Conservation (phyloP, 1,140 invertebrate genomes). For the Drosophila murphyi region DNA sequence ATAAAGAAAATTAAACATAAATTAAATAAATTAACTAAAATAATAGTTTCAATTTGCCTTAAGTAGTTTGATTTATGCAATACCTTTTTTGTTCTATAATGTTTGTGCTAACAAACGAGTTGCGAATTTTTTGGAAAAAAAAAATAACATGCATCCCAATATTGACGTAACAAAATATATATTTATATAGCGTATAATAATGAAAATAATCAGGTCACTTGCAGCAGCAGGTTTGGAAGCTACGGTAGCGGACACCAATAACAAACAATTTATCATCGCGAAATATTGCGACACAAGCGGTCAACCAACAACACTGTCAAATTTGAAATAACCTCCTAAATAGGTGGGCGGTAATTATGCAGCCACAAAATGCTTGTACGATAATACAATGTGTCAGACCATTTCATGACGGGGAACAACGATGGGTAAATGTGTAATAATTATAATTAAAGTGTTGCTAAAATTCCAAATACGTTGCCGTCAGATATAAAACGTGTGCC, state of each 20-base stretch:
- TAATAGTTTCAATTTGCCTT: too few relatives aligned
- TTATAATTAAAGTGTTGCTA: not conserved
- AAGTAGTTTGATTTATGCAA: too few relatives aligned
- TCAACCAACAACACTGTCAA: slow-evolving; percentile 71
- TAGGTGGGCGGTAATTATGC: slow-evolving; percentile 34
- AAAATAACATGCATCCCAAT: too few relatives aligned
- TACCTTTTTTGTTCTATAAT: too few relatives aligned
- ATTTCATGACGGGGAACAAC: not conserved
- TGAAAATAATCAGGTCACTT: slow-evolving; percentile 20
- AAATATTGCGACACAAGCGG: slow-evolving; percentile 53
- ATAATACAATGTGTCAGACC: slow-evolving; percentile 48
- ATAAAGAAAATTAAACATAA: too few relatives aligned
- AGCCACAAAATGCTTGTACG: slow-evolving; percentile 29
- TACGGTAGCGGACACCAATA: slow-evolving; percentile 14
- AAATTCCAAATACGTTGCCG: not conserved
- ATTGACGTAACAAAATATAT: too few relatives aligned
- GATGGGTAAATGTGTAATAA: not conserved
- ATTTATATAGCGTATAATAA: not conserved
- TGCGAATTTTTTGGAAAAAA: too few relatives aligned
- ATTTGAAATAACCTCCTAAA: slow-evolving; percentile 52
- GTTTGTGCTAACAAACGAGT: too few relatives aligned
- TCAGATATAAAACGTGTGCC: not conserved
- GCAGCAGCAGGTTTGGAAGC: slow-evolving; percentile 3
- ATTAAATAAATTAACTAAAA: too few relatives aligned
- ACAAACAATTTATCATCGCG: slow-evolving; percentile 64